phyloP scores from a whole-genome alignment of 2,888 invertebrate species.

The Torymus aiolomorphi region DNA sequence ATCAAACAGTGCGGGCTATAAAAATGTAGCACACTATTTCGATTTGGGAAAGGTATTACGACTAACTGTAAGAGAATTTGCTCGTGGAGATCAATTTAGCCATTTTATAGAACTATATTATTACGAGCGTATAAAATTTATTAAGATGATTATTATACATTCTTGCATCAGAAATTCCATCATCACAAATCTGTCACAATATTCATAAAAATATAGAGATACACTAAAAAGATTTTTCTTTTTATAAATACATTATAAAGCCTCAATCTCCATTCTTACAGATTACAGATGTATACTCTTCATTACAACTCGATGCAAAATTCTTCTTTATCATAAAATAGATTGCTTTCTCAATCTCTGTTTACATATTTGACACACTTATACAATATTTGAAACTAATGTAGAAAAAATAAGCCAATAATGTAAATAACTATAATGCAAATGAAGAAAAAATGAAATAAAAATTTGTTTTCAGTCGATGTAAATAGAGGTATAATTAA shows the following conservation, averaged over 20 bases:
- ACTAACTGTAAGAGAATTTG: too few relatives aligned
- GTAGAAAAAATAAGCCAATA: conserved; percentile 34
- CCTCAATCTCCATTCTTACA: conserved; percentile 3
- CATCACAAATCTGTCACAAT: conserved; percentile 22
- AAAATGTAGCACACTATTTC: too few relatives aligned
- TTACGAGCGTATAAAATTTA: too few relatives aligned
- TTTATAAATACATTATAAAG: conserved; percentile 35
- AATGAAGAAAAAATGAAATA: conserved; percentile 43
- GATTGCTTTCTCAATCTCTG: conserved; percentile 30
- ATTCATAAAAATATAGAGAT: conserved; percentile 33
- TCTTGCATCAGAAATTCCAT: too few relatives aligned
- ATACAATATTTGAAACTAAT: conserved; percentile 14
- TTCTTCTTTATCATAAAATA: conserved; percentile 53
- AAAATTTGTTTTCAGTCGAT: conserved; percentile 19
- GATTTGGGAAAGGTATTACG: too few relatives aligned
- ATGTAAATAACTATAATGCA: conserved; percentile 43
- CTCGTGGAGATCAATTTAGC: too few relatives aligned
- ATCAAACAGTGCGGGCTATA: too few relatives aligned
- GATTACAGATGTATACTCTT: background rate
- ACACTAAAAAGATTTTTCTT: conserved; percentile 8
- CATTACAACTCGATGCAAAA: conserved; percentile 39
- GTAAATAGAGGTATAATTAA: conserved; percentile 28
- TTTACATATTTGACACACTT: conserved; percentile 4
- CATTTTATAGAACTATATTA: too few relatives aligned
- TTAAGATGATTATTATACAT: too few relatives aligned